Conservation (phyloP, 1,140 invertebrate genomes). For the Drosophila cardini region DNA sequence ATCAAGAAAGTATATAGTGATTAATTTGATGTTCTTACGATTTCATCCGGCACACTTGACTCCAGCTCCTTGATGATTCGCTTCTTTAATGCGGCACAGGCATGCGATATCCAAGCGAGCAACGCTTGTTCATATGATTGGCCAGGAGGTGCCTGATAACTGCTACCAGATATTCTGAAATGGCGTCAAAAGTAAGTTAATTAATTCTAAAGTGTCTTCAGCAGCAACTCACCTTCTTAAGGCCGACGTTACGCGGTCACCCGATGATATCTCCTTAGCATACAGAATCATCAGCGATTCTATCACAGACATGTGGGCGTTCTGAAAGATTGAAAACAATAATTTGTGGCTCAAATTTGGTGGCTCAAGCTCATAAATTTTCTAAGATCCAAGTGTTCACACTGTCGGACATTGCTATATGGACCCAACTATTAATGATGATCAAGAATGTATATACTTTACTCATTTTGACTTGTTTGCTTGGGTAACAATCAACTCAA, state of each 20-base stretch:
- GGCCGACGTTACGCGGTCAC: constrained; percentile 94
- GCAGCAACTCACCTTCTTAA: constrained; percentile 88
- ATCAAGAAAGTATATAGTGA: not conserved
- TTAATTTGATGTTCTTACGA: constrained; percentile 29
- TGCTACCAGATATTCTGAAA: constrained; percentile 80
- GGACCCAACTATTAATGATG: too few relatives aligned
- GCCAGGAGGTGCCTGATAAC: constrained; percentile 85
- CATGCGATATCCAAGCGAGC: constrained; percentile 96
- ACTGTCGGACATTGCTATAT: too few relatives aligned
- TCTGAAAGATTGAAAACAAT: constrained; percentile 86
- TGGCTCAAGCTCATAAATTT: not conserved
- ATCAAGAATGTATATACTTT: too few relatives aligned
- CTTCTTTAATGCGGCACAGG: constrained; percentile 90
- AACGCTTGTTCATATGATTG: constrained; percentile 94
- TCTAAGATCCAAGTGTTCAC: too few relatives aligned
- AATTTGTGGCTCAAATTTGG: not conserved
- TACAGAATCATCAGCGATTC: constrained; percentile 98
- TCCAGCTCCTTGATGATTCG: constrained; percentile 86
- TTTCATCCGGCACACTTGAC: constrained; percentile 76
- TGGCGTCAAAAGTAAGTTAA: not conserved
- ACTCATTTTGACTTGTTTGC: too few relatives aligned
- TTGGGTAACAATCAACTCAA: too few relatives aligned
- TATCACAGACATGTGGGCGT: constrained; percentile 97
- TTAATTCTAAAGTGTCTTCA: not conserved
- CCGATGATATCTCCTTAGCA: constrained; percentile 95